phyloP scores from a whole-genome alignment of 2,113 vertebrate species.

The Thomomys bottae region DNA sequence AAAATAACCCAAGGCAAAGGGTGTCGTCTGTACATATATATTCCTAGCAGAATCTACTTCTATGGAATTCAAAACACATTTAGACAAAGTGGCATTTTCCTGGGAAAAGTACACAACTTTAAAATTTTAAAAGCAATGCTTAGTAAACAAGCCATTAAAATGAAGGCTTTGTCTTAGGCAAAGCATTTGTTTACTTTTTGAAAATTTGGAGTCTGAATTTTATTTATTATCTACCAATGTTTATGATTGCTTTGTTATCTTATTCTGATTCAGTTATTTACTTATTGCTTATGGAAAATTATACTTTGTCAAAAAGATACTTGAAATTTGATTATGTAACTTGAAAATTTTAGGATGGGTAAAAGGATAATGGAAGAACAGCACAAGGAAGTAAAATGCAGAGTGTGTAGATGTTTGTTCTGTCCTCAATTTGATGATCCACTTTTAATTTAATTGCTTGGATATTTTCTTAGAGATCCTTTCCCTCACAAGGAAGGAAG shows the following conservation, averaged over 20 bases:
- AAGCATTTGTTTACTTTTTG: neutral
- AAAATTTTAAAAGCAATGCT: slow-evolving; percentile 30
- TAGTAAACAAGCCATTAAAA: slow-evolving; percentile 6
- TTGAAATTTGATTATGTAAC: slow-evolving; percentile 13
- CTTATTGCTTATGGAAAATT: neutral
- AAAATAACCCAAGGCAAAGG: neutral
- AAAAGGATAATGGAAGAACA: neutral
- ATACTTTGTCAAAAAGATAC: neutral
- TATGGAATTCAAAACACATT: neutral
- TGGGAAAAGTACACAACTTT: neutral
- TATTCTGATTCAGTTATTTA: neutral
- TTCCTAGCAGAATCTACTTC: neutral
- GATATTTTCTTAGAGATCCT: neutral
- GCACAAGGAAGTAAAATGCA: neutral
- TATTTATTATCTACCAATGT: slow-evolving; percentile 18
- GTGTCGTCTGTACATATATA: neutral
- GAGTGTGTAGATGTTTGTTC: neutral
- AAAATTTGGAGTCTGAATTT: neutral
- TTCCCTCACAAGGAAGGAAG: slow-evolving; percentile 24
- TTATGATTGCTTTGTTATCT: slow-evolving; percentile 1
- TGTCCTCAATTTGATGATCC: neutral
- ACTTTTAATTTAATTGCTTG: slow-evolving; percentile 19
- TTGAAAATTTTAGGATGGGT: neutral
- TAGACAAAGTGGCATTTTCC: slow-evolving; percentile 11
- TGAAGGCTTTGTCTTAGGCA: neutral